A percentile compares a stretch with the other conserved stretches of the same genome.
Evolutionary conservation across 2,113 vertebrate genomes (phyloP).

Genomic region (Sinocyclocheilus anophthalmus): DNA sequence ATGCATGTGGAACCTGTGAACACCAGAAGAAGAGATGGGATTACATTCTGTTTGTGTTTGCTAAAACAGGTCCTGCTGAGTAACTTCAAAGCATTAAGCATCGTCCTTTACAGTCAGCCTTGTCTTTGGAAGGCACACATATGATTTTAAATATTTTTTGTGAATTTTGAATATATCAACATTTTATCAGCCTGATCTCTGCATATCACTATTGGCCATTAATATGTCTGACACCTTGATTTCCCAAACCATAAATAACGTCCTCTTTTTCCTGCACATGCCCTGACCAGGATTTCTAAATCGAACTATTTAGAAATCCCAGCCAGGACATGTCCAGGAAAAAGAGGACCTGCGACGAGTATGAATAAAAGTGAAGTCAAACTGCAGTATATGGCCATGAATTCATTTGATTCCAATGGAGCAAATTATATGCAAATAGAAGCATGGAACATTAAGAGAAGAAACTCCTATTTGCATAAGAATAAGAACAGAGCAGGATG

Average conservation of each 20-base stretch:
- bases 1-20: slow-evolving; percentile 84
- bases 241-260: too few species aligned
- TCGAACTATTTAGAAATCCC: too few species aligned
- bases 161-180: not conserved
- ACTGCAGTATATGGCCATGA: not conserved
- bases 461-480: slow-evolving; percentile 33
- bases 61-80: not conserved
- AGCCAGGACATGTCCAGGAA: not conserved
- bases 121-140: not conserved
- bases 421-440: not conserved
- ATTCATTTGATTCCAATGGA: not conserved
- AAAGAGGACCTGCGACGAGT: not conserved
- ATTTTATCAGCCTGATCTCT: too few species aligned
- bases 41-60: not conserved
- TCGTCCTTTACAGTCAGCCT: not conserved
- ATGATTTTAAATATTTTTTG: not conserved
- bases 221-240: too few species aligned
- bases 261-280: too few species aligned
- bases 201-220: too few species aligned
- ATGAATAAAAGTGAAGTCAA: not conserved
- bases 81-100: not conserved
- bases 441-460: not conserved
- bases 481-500: not conserved
- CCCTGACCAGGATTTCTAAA: too few species aligned
- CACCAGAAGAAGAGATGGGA: slow-evolving; percentile 43